Base-by-base conservation (phyloP, 2,113 vertebrate genomes). In the Rhabdornis inornatus region DNA sequence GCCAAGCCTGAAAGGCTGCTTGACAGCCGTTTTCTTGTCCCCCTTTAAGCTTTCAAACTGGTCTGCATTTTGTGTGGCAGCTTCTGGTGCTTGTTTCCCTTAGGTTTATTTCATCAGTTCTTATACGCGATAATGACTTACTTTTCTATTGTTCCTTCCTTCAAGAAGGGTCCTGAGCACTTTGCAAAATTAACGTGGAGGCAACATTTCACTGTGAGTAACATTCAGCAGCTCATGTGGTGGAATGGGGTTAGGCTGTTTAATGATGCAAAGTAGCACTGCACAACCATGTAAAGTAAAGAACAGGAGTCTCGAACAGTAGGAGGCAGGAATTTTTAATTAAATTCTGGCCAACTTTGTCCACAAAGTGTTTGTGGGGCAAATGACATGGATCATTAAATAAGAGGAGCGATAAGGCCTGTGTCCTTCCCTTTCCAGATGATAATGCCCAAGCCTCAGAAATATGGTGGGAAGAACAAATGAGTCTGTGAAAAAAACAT, bases 1-100 rank as follows among this genome's bases (percentile, higher is more conserved):
- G 82, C 63, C 77, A 95, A 96, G 77, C 53, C 91, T 65, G n/a
- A 71, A 65, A 92, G 77, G 68, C 82, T 88, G 85, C 55, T 94
- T 93, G 94, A 96, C 69, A 92, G 80, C 33, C 7, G 30, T 92
- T 95, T 95, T 90, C 90, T 93, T 95, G 75, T 50, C 95, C 72
- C 89, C 37, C 23, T 87, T 90, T 78, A 93, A 91, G 69, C 80
- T 92, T 95, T 91, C 6, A 7, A 64, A 47, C 56, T 53, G 68
- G 65, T 40, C 77, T 96, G 80, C 80, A 55, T 92, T 87, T 94
- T 65, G 37, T 92, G 83, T 84, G 93, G 66, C 47, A 78, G 66
- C 92, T 96, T 55, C 93, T 96, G 90, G 75, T 52, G 40, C 63
- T 93, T 84, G 70, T 94, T 93, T 92, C 78, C 74, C 61, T 87